Evolutionary conservation across 2,888 invertebrate genomes (phyloP), one percentile per base, ranked within the genome.

Genomic region (Alentia gelatinosa): DNA sequence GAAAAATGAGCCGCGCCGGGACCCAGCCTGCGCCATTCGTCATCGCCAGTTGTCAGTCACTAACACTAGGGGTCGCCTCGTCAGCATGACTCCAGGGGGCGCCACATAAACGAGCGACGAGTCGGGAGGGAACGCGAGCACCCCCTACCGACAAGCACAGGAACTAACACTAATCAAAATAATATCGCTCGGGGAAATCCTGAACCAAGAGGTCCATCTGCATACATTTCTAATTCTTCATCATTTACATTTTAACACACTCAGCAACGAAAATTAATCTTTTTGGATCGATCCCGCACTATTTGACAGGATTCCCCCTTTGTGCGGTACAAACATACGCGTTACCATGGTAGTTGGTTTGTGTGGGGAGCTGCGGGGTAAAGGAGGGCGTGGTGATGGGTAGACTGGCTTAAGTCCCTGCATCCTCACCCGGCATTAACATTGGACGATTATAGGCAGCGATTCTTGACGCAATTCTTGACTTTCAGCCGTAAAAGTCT

Each of bases 131-230:
- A 35, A 79, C 79, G 79, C 79, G 37, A 79, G 37, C 79, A 39
- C 74, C 74, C 74, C 74, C 74, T 74, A 33, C 74, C 19, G 74
- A n/a, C 9, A 37, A 7, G 15, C 37, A 1, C 7, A 12, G 4
- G 79, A 79, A 79, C 79, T 79, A 79, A 79, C 35, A 35, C 79
- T 79, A 35, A 79, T 79, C 79, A 79, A 74, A 5, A 74, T 74
- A 26, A 5, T 74, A 74, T 74, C 30, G 74, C 30, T 9, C 56
- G 19, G 56, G 19, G 56, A 56, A 56, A 56, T 56, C n/a, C 19
- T n/a, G n/a, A 56, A n/a, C 23, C n/a, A 12, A n/a, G 56, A 12
- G 56, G n/a, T 12, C n/a, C 56, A 56, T 56, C 19, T 19, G n/a
- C 56, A 56, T 56, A 56, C 23, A n/a, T n/a, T 56, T 12, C 56